phyloP scores from a whole-genome alignment of 2,888 invertebrate genomes.

The Deroplatys truncata region DNA sequence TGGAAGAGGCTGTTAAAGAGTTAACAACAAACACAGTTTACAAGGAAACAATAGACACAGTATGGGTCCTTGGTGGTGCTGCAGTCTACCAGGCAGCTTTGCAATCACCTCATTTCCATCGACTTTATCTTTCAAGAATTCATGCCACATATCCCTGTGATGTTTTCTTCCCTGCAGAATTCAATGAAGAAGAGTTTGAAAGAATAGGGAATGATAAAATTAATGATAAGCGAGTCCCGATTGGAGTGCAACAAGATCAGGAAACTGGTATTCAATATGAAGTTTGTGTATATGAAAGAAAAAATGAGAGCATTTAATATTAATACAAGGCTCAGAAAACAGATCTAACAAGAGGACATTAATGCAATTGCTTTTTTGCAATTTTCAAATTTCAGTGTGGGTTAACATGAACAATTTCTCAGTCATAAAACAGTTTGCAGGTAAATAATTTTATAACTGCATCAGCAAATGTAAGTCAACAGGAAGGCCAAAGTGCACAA shows the following conservation, averaged over 20 bases:
- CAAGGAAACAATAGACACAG: slow-evolving; percentile 2
- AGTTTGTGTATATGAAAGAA: slow-evolving; percentile 33
- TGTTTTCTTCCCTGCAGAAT: slow-evolving; percentile 17
- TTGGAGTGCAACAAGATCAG: slow-evolving; percentile 16
- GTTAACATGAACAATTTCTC: too few species aligned
- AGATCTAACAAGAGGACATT: background rate
- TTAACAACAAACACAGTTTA: background rate
- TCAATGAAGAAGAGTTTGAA: slow-evolving; percentile 2
- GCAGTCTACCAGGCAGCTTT: slow-evolving; percentile 11
- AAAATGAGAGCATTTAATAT: background rate
- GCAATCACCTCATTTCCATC: slow-evolving; percentile 9
- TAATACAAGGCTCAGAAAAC: too few species aligned
- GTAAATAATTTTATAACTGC: too few species aligned
- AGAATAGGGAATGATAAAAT: slow-evolving; percentile 1
- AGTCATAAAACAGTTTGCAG: too few species aligned
- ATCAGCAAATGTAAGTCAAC: too few species aligned
- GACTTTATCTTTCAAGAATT: slow-evolving; percentile 20
- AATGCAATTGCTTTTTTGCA: too few species aligned
- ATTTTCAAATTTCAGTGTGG: too few species aligned
- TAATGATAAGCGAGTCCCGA: slow-evolving; percentile 11
- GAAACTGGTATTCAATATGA: slow-evolving; percentile 15
- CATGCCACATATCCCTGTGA: slow-evolving; percentile 10
- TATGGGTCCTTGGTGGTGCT: slow-evolving; percentile 20
- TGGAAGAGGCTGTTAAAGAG: background rate
- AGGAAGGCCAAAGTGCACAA: too few species aligned